phyloP scores from a whole-genome alignment of 2,888 invertebrate species.

The Microchrysa polita region DNA sequence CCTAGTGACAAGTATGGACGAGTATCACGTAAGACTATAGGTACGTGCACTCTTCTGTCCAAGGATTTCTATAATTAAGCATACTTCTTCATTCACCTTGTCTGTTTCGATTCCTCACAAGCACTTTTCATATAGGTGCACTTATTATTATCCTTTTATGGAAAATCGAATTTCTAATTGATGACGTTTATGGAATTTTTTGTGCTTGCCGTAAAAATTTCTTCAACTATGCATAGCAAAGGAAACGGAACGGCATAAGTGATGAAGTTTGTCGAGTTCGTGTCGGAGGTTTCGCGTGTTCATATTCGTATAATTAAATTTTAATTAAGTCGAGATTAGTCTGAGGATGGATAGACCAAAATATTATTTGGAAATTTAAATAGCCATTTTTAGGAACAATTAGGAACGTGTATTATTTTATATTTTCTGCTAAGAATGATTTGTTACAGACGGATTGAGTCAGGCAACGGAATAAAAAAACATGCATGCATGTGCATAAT shows the following conservation, averaged over 20 bases:
- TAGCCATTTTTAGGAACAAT: no score
- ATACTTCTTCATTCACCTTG: conserved; percentile 15
- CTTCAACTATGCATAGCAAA: neutral
- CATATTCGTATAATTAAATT: conserved; percentile 16
- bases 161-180: conserved; percentile 20
- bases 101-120: conserved; percentile 16
- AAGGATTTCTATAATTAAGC: conserved; percentile 6
- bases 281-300: conserved; percentile 29
- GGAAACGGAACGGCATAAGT: neutral
- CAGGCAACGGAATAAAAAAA: no score
- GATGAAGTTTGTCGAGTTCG: conserved; percentile 17
- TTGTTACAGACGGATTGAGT: no score
- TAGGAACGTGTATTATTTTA: no score
- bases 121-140: neutral
- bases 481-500: no score
- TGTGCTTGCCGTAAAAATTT: conserved; percentile 2
- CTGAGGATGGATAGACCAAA: neutral
- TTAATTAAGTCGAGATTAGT: conserved; percentile 22
- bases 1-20: neutral
- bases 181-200: conserved; percentile 1
- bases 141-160: conserved; percentile 29
- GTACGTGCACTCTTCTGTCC: neutral
- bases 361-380: neutral
- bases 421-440: no score
- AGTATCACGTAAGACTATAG: neutral